phyloP scores from a whole-genome alignment of 1,140 invertebrate genomes.

The Laupala kohalensis region DNA sequence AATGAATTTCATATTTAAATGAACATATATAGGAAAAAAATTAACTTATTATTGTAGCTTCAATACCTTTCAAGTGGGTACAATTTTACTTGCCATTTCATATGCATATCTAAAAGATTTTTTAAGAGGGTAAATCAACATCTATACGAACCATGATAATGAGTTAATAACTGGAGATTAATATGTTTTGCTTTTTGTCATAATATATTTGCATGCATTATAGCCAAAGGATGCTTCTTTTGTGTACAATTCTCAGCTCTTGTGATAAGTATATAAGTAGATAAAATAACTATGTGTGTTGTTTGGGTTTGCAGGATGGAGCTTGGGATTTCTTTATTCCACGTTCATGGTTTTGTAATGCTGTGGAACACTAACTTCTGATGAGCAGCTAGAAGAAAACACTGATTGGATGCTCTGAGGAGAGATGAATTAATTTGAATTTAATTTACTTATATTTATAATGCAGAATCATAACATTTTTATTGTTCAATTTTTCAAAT shows the following conservation, averaged over 20 bases:
- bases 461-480: too few relatives aligned
- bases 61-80: too few relatives aligned
- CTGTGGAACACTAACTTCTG: background rate
- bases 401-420: too few relatives aligned
- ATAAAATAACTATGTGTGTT: background rate
- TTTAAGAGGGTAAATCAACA: background rate
- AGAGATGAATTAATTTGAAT: too few relatives aligned
- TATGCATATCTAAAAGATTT: too few relatives aligned
- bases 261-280: background rate
- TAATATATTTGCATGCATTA: background rate
- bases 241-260: background rate
- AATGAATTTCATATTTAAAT: too few relatives aligned
- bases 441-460: too few relatives aligned
- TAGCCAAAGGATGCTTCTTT: background rate
- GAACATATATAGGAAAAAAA: too few relatives aligned
- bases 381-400: too few relatives aligned
- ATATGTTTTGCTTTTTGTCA: background rate
- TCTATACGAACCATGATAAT: background rate
- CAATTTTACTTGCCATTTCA: too few relatives aligned
- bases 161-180: background rate
- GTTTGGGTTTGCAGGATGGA: background rate
- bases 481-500: too few relatives aligned
- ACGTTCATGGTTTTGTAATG: background rate
- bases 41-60: too few relatives aligned
- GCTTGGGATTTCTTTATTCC: slow-evolving; percentile 3